Conservation (phyloP, 1,140 invertebrate genomes). For the Papilio polytes region DNA sequence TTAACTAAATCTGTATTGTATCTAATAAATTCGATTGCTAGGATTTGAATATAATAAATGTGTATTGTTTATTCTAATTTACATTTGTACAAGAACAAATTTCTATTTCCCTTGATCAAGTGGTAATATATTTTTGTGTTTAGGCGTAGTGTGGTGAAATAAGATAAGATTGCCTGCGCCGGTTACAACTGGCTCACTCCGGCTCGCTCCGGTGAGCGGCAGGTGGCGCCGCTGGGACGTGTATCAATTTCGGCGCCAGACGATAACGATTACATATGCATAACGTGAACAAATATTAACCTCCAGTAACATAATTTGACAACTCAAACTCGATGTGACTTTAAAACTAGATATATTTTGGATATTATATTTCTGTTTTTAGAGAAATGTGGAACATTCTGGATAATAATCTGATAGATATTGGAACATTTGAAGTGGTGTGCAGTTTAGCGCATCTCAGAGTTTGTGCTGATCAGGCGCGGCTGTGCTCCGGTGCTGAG, state of each 20-base stretch:
- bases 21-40: no score
- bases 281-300: not conserved
- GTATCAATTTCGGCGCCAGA: not conserved
- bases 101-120: no score
- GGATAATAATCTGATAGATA: not conserved
- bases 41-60: no score
- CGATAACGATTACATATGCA: constrained; percentile 4
- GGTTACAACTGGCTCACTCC: no score
- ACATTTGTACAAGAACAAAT: no score
- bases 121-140: no score
- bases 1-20: not conserved
- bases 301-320: not conserved
- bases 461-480: not conserved
- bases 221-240: not conserved
- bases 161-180: no score
- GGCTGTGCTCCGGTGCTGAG: not conserved
- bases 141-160: no score
- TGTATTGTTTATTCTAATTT: no score
- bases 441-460: not conserved
- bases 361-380: not conserved
- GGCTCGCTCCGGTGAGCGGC: not conserved
- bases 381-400: not conserved
- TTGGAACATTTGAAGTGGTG: not conserved
- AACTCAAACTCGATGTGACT: not conserved
- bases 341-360: not conserved